These are phyloP conservation scores for Drymodes brunneopygia DNA, from an alignment of 2,113 vertebrate species.

Conservation along the genomic window DNA sequence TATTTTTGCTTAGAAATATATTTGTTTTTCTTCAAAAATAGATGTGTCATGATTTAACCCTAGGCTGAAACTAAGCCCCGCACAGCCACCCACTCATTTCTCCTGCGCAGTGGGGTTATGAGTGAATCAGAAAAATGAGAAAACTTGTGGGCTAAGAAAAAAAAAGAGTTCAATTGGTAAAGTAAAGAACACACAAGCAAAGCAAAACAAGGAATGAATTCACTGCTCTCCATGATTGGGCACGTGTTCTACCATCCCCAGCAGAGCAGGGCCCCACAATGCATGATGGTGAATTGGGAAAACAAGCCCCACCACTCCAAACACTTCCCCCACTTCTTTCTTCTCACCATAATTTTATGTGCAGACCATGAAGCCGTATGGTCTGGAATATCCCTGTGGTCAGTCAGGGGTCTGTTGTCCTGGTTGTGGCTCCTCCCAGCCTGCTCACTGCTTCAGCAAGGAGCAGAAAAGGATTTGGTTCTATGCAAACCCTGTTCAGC, in stretches of 20 bases:
- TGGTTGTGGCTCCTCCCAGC: neutral
- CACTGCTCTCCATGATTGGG: neutral
- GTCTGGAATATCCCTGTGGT: neutral
- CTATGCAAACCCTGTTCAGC: neutral
- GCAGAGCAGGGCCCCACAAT: neutral
- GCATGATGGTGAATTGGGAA: neutral
- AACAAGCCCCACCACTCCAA: neutral
- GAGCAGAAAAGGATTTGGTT: neutral
- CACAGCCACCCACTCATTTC: neutral
- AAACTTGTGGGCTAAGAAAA: neutral
- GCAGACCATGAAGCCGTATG: neutral
- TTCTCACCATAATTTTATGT: neutral
- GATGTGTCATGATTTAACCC: neutral
- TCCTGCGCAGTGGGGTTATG: rapidly evolving
- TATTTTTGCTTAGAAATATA: neutral
- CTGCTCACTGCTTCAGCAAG: neutral
- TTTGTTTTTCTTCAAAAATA: neutral
- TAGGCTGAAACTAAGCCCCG: neutral
- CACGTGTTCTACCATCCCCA: neutral
- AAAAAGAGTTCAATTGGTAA: neutral
- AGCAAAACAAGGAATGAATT: neutral
- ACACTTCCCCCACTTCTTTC: neutral
- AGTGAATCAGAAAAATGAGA: neutral
- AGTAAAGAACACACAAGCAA: neutral
- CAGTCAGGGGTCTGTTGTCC: neutral